phyloP scores from a whole-genome alignment of 1,140 invertebrate species.

The Saccostrea glomerata region DNA sequence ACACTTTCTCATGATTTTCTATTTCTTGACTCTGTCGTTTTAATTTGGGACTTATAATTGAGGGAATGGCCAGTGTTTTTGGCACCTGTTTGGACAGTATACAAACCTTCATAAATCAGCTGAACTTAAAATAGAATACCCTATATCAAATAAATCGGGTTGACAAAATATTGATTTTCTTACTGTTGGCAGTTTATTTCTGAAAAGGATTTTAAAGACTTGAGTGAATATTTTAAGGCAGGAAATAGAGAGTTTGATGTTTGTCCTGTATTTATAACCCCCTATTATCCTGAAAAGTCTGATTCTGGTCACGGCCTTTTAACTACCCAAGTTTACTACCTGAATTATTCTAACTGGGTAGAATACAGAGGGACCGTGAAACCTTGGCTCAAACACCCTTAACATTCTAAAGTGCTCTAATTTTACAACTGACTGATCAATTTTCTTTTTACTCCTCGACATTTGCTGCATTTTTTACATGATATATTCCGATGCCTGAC shows the following conservation, averaged over 20 bases:
- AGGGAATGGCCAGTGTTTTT: slow-evolving; percentile 11
- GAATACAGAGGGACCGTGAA: not conserved
- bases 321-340: slow-evolving; percentile 2
- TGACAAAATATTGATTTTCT: slow-evolving; percentile 38
- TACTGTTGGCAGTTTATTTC: slow-evolving; percentile 23
- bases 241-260: slow-evolving; percentile 6
- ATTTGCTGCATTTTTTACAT: not conserved
- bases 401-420: not conserved
- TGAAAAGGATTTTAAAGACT: slow-evolving; percentile 34
- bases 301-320: not conserved
- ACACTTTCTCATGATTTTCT: slow-evolving; percentile 16
- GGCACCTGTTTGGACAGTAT: slow-evolving; percentile 34
- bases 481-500: slow-evolving; percentile 5
- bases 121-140: not conserved
- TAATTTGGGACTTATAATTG: not conserved
- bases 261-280: slow-evolving; percentile 12
- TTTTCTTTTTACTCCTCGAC: slow-evolving; percentile 2
- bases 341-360: not conserved
- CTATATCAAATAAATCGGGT: slow-evolving; percentile 32
- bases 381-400: not conserved
- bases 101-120: slow-evolving; percentile 7
- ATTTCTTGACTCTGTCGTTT: not conserved
- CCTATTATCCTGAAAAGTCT: slow-evolving; percentile 10
- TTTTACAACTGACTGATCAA: not conserved
- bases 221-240: slow-evolving; percentile 20